phyloP scores from a whole-genome alignment of 2,888 invertebrate species.

The Boloria euphrosyne region DNA sequence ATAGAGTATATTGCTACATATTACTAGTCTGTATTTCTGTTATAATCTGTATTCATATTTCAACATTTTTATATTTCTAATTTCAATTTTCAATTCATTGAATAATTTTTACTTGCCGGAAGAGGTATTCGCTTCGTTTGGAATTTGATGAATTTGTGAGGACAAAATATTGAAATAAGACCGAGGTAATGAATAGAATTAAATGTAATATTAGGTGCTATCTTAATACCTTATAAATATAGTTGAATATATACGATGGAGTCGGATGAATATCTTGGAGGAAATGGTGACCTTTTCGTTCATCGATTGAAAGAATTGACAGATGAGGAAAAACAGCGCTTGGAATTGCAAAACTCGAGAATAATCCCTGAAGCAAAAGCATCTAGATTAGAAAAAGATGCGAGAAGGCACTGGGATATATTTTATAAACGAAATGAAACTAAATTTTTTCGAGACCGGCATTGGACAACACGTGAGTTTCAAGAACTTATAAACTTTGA shows the following conservation, averaged over 20 bases:
- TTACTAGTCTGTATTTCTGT: too few species aligned
- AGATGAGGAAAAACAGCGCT: slow-evolving; percentile 82
- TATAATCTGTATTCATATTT: too few species aligned
- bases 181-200: neutral
- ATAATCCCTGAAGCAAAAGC: slow-evolving; percentile 86
- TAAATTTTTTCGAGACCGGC: slow-evolving; percentile 96
- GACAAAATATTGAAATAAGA: neutral
- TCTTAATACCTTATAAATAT: neutral
- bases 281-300: slow-evolving; percentile 57
- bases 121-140: too few species aligned
- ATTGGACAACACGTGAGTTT: slow-evolving; percentile 98
- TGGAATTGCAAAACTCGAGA: slow-evolving; percentile 85
- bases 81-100: too few species aligned
- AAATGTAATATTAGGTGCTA: neutral
- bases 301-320: slow-evolving; percentile 80
- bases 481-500: slow-evolving; percentile 85
- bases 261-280: slow-evolving; percentile 55
- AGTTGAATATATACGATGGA: slow-evolving; percentile 56
- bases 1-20: too few species aligned
- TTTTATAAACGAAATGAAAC: slow-evolving; percentile 98
- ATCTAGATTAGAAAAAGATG: slow-evolving; percentile 89
- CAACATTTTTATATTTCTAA: too few species aligned
- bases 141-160: too few species aligned
- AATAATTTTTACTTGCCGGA: too few species aligned
- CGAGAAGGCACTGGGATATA: slow-evolving; percentile 96